Percentiles rank a stretch among this genome's conserved stretches.
Conservation (phyloP, 2,888 invertebrate genomes). For the Spodoptera littoralis region DNA sequence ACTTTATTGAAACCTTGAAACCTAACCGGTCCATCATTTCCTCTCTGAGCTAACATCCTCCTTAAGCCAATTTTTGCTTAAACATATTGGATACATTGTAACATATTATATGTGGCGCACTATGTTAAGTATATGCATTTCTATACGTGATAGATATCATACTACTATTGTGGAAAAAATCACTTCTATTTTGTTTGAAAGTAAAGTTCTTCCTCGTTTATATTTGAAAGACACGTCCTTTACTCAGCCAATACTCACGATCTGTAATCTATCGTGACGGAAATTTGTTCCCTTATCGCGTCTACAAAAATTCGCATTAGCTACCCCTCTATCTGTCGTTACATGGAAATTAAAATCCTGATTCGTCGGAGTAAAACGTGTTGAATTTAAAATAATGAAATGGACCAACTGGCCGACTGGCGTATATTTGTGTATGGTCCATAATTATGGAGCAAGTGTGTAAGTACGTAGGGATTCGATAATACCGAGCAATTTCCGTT, state of each 20-base stretch:
- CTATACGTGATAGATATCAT: background rate
- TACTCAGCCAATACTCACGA: constrained; percentile 45
- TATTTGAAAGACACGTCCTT: constrained; percentile 15
- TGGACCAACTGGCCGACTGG: constrained; percentile 23
- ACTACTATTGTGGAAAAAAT: no score
- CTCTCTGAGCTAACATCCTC: constrained; percentile 46
- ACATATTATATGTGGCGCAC: background rate
- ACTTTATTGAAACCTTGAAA: constrained; percentile 44
- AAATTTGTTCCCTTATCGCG: constrained; percentile 72
- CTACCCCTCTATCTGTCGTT: constrained; percentile 49
- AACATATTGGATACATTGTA: background rate
- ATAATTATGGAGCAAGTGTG: constrained; percentile 24
- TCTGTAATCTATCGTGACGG: constrained; percentile 61
- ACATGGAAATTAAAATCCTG: constrained; percentile 58
- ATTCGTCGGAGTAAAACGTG: constrained; percentile 47
- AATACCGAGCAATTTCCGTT: constrained; percentile 43
- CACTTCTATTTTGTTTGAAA: no score
- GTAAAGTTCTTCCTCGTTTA: background rate
- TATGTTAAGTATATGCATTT: background rate
- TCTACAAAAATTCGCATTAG: constrained; percentile 65
- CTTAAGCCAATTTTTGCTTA: constrained; percentile 7
- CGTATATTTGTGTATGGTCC: constrained; percentile 12
- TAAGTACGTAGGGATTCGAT: constrained; percentile 34
- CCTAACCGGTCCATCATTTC: constrained; percentile 47
- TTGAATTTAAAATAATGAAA: constrained; percentile 39